Conservation (phyloP, 2,888 invertebrate species). For the Synergus laeviventris region DNA sequence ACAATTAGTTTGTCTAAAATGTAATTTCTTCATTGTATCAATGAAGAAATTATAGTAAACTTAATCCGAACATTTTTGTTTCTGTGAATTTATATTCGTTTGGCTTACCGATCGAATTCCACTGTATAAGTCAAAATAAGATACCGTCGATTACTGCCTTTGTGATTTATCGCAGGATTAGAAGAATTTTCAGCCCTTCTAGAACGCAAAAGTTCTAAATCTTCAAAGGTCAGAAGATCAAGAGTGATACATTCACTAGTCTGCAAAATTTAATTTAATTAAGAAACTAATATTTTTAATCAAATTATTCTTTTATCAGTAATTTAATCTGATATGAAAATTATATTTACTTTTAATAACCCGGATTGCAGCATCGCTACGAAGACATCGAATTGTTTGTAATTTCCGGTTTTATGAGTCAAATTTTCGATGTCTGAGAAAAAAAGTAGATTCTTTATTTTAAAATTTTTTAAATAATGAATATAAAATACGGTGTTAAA, state of each 20-base stretch:
- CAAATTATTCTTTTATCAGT: background rate
- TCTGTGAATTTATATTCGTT: background rate
- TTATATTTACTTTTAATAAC: constrained; percentile 75
- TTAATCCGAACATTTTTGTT: background rate
- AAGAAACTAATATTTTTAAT: background rate
- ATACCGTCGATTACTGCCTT: constrained; percentile 76
- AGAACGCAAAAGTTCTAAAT: constrained; percentile 76
- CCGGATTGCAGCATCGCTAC: constrained; percentile 79
- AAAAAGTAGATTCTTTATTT: background rate
- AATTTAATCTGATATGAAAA: background rate
- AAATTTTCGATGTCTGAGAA: constrained; percentile 77
- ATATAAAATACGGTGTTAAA: too few species aligned
- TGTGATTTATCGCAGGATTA: constrained; percentile 60
- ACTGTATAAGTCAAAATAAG: constrained; percentile 78
- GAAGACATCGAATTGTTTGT: constrained; percentile 78
- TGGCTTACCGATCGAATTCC: constrained; percentile 77
- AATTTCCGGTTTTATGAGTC: constrained; percentile 79
- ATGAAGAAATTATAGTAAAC: too few species aligned
- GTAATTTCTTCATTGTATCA: background rate
- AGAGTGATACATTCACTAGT: constrained; percentile 78
- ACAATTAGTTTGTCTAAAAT: background rate
- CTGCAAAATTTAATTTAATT: constrained; percentile 60
- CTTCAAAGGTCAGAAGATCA: constrained; percentile 78
- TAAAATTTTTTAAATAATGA: background rate
- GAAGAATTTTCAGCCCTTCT: constrained; percentile 69